phyloP scores from a whole-genome alignment of 53 echinoderm and acorn worm species.

The Holothuria scabra region DNA sequence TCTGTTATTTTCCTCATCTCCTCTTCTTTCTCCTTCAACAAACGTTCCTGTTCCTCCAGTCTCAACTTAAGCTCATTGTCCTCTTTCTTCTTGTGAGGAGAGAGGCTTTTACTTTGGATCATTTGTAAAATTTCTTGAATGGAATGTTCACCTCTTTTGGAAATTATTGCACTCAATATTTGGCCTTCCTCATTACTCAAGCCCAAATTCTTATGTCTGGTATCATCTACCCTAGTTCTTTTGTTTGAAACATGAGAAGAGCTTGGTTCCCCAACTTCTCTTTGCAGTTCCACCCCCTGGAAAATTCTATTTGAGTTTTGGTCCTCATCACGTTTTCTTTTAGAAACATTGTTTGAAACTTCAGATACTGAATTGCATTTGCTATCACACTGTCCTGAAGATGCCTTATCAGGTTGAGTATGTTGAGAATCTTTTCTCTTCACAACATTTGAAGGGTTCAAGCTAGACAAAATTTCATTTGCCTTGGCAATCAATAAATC shows the following conservation, averaged over 20 bases:
- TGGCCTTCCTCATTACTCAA: slow-evolving; percentile 31
- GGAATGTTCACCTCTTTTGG: slow-evolving; percentile 12
- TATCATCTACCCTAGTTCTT: not conserved
- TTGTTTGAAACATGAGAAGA: slow-evolving; percentile 5
- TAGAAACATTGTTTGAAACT: not conserved
- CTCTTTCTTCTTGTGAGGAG: slow-evolving; percentile 37
- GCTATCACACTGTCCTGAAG: not conserved
- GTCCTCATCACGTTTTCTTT: slow-evolving; percentile 38
- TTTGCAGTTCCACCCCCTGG: not conserved
- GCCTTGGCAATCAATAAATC: slow-evolving; percentile 49
- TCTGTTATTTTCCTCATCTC: slow-evolving; percentile 51
- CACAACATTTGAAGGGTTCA: slow-evolving; percentile 10
- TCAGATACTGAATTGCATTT: not conserved
- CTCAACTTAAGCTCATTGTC: slow-evolving; percentile 57
- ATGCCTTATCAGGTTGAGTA: not conserved
- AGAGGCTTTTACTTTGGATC: slow-evolving; percentile 31
- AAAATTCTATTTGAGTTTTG: not conserved
- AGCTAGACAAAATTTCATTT: slow-evolving; percentile 39
- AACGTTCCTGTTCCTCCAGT: slow-evolving; percentile 65
- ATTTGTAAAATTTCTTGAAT: slow-evolving; percentile 33
- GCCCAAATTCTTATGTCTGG: not conserved
- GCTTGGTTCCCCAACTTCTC: not conserved
- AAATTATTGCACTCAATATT: slow-evolving; percentile 29
- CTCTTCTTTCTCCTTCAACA: slow-evolving; percentile 58
- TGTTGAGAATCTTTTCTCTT: slow-evolving; percentile 15